Evolutionary conservation across 2,113 vertebrate genomes (phyloP).

Genomic region (Ramphastos sulfuratus): DNA sequence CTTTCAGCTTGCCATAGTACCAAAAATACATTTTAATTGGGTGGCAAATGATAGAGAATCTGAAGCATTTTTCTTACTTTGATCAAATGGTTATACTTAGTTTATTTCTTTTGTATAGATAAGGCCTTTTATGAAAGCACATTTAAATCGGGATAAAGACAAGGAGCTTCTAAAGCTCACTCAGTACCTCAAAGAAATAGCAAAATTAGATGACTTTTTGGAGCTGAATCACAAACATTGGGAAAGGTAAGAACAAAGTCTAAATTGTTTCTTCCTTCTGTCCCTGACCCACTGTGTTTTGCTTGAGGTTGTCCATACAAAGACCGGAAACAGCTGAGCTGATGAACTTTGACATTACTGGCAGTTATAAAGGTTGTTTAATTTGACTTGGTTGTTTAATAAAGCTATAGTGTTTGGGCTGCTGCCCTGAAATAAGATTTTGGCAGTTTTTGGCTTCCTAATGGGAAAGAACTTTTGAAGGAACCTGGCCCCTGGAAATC

Average conservation of each 20-base stretch:
- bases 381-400: not conserved
- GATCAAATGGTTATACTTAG: not conserved
- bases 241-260: conserved; percentile 86
- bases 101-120: conserved; percentile 80
- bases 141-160: conserved; percentile 97
- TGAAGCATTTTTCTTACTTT: not conserved
- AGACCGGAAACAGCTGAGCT: not conserved
- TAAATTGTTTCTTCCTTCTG: not conserved
- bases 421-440: not conserved
- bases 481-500: not conserved
- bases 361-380: not conserved
- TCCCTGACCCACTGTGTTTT: not conserved
- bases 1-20: not conserved
- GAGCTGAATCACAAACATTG: conserved; percentile 98
- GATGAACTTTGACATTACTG: not conserved
- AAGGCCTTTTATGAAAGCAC: conserved; percentile 98
- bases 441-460: not conserved
- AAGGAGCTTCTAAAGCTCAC: conserved; percentile 95
- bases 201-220: conserved; percentile 93
- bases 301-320: not conserved
- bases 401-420: not conserved
- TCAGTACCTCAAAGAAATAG: conserved; percentile 98
- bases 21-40: not conserved
- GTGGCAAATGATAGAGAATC: not conserved
- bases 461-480: not conserved